Conservation (phyloP, 2,888 invertebrate species). For the Gisinianus flammeolus region DNA sequence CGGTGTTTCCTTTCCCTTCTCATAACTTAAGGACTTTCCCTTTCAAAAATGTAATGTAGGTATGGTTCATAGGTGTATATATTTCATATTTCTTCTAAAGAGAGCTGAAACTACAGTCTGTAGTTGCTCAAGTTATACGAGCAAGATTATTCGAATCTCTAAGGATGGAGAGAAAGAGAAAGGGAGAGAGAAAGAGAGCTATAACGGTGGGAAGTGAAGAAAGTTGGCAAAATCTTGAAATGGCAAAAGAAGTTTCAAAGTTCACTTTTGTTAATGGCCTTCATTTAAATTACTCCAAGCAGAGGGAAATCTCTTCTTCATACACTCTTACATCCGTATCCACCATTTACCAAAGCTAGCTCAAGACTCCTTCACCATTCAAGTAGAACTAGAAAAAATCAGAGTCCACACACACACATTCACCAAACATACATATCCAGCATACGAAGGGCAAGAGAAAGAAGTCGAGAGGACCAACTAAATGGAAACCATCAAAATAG, state of each 20-base stretch:
- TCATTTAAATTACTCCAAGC: conserved; percentile 26
- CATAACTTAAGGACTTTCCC: too few relatives aligned
- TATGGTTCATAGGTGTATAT: too few relatives aligned
- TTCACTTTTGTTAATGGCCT: conserved; percentile 28
- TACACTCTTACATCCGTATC: background rate
- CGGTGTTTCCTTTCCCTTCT: too few relatives aligned
- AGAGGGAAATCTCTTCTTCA: background rate
- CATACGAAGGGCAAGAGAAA: background rate
- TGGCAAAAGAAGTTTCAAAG: conserved; percentile 6
- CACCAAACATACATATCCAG: background rate
- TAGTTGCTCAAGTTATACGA: too few relatives aligned
- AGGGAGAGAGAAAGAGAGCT: too few relatives aligned
- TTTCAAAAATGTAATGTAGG: too few relatives aligned
- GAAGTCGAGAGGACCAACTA: conserved; percentile 2
- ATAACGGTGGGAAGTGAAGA: background rate
- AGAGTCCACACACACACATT: background rate
- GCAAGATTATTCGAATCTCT: too few relatives aligned
- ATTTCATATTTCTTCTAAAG: too few relatives aligned
- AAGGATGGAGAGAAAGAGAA: too few relatives aligned
- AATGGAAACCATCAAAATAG: background rate
- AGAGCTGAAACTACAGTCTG: too few relatives aligned
- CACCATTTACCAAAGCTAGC: background rate
- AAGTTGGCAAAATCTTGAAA: conserved; percentile 28
- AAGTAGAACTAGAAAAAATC: background rate
- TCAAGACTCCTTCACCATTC: background rate